phyloP scores from a whole-genome alignment of 2,113 vertebrate species.

The Zosterops pallidus region DNA sequence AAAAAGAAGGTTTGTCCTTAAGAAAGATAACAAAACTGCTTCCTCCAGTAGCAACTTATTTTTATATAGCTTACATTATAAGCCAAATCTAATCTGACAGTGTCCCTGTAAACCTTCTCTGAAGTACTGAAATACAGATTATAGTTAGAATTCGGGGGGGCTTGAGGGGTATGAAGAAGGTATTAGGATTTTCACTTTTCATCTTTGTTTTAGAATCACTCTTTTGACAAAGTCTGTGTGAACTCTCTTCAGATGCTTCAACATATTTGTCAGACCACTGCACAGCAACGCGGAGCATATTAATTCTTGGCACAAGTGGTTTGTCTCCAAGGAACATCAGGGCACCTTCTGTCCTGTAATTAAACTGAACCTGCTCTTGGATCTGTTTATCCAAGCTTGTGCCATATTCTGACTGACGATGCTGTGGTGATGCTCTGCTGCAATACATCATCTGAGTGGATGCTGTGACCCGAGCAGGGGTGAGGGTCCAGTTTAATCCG shows the following conservation, averaged over 20 bases:
- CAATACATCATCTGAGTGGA: not conserved
- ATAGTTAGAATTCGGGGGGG: not conserved
- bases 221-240: conserved; percentile 8
- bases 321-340: conserved; percentile 32
- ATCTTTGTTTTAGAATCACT: conserved; percentile 22
- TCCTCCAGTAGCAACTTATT: not conserved
- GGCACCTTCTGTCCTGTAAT: conserved; percentile 47
- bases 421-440: not conserved
- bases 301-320: conserved; percentile 1
- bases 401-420: not conserved
- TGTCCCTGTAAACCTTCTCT: conserved; percentile 22
- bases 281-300: conserved; percentile 22
- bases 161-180: not conserved
- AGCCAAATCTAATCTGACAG: conserved; percentile 47
- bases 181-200: conserved; percentile 38
- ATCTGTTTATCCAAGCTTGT: not conserved
- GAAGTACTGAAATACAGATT: conserved; percentile 42
- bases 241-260: conserved; percentile 33
- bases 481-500: not conserved
- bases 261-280: conserved; percentile 24
- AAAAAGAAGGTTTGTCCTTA: not conserved
- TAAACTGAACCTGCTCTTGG: conserved; percentile 39
- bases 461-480: rapidly evolving
- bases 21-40: not conserved
- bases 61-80: not conserved